A percentile compares a stretch with the other conserved stretches of the same genome.
phyloP scores from a whole-genome alignment of 2,888 invertebrate species.

The Sminthurinus aureus region DNA sequence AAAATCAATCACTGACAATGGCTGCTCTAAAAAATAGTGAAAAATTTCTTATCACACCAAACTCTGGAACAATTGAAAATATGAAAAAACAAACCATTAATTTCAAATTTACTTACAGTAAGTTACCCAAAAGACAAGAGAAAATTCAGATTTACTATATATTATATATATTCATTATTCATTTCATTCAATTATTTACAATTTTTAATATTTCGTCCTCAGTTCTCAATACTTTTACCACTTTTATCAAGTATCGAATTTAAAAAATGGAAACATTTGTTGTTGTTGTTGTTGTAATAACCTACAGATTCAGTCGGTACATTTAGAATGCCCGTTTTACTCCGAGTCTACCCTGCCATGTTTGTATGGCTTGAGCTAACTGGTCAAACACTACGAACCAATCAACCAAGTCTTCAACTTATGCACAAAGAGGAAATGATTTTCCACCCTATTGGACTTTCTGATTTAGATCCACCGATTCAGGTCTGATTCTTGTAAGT shows the following conservation, averaged over 20 bases:
- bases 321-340: conserved; percentile 47
- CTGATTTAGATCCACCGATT: conserved; percentile 54
- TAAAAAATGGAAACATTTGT: not conserved
- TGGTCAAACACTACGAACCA: conserved; percentile 42
- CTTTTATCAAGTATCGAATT: not conserved
- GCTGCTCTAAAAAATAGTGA: conserved; percentile 28
- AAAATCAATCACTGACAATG: not conserved
- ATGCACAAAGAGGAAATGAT: conserved; percentile 46
- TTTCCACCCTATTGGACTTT: conserved; percentile 49
- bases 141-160: too few relatives aligned
- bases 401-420: conserved; percentile 46
- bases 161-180: not conserved
- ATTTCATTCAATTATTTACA: not conserved
- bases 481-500: conserved; percentile 41
- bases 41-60: conserved; percentile 14
- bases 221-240: too few relatives aligned
- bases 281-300: not conserved
- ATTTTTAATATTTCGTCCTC: not conserved
- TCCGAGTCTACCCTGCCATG: conserved; percentile 53
- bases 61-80: not conserved
- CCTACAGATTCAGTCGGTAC: conserved; percentile 38
- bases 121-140: not conserved
- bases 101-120: conserved; percentile 27
- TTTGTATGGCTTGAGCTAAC: conserved; percentile 55
- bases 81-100: not conserved